These are phyloP conservation scores for Ryuthela nishihirai DNA, from an alignment of 2,888 invertebrate species.

Conservation along the genomic window DNA sequence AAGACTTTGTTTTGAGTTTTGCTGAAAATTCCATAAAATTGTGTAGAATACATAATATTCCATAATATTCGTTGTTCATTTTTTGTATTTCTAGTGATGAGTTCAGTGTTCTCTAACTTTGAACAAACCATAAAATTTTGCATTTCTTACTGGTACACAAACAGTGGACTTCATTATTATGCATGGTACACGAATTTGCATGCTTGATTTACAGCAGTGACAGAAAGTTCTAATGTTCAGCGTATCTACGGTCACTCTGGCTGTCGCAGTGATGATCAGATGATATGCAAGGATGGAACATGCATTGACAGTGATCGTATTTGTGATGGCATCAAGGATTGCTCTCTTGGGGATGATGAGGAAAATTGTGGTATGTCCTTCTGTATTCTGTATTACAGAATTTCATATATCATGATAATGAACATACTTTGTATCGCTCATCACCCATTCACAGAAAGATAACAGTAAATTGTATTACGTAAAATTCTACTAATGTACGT, in stretches of 20 bases:
- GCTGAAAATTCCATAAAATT: too few species aligned
- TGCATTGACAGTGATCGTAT: conserved; percentile 9
- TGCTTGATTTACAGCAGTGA: conserved; percentile 6
- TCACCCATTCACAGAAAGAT: neutral
- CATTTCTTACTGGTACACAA: too few species aligned
- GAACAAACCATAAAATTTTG: too few species aligned
- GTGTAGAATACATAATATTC: too few species aligned
- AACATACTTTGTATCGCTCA: neutral
- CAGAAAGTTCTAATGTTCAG: conserved; percentile 5
- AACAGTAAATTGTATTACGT: neutral
- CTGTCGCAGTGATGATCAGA: conserved; percentile 36
- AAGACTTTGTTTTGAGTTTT: too few species aligned
- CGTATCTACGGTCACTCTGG: conserved; percentile 1
- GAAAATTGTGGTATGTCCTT: conserved; percentile 2
- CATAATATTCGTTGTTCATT: too few species aligned
- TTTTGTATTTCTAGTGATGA: too few species aligned
- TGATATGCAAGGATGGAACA: conserved; percentile 11
- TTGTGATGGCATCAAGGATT: conserved; percentile 9
- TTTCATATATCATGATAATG: neutral
- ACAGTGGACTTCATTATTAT: too few species aligned
- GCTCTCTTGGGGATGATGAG: conserved; percentile 2
- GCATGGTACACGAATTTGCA: neutral
- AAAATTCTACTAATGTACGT: neutral
- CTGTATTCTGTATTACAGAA: neutral
- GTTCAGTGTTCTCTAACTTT: too few species aligned